These are phyloP conservation scores for Willowsia nigromaculata DNA, from an alignment of 2,888 invertebrate species.

Conservation along the genomic window DNA sequence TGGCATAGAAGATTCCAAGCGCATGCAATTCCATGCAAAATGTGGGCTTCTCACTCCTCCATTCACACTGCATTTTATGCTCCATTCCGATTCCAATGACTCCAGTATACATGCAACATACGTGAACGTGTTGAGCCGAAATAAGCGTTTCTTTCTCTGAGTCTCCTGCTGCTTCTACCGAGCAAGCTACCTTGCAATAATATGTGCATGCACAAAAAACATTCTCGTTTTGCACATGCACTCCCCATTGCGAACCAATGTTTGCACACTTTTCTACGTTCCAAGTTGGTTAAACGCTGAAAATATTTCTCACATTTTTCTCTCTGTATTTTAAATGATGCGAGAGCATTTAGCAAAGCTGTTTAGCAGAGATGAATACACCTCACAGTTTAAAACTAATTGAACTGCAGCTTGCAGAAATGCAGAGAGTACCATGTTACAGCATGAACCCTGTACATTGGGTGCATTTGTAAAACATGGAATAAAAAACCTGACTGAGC, in stretches of 20 bases:
- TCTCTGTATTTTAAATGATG: not conserved
- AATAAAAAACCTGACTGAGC: not conserved
- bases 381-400: not conserved
- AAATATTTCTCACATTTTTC: not conserved
- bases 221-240: not conserved
- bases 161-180: not conserved
- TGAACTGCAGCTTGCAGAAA: not conserved
- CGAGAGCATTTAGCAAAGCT: not conserved
- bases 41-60: not conserved
- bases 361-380: not conserved
- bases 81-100: not conserved
- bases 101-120: not conserved
- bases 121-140: not conserved
- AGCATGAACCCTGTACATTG: not conserved
- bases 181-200: not conserved
- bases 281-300: not conserved
- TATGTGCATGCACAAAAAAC: not conserved
- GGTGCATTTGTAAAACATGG: not conserved
- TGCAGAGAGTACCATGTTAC: not conserved
- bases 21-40: slow-evolving; percentile 42
- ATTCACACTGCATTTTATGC: slow-evolving; percentile 22
- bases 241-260: not conserved
- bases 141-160: not conserved
- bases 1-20: not conserved
- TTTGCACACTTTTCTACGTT: not conserved